phyloP scores from a whole-genome alignment of 2,888 invertebrate genomes.

The Drosophila robusta region DNA sequence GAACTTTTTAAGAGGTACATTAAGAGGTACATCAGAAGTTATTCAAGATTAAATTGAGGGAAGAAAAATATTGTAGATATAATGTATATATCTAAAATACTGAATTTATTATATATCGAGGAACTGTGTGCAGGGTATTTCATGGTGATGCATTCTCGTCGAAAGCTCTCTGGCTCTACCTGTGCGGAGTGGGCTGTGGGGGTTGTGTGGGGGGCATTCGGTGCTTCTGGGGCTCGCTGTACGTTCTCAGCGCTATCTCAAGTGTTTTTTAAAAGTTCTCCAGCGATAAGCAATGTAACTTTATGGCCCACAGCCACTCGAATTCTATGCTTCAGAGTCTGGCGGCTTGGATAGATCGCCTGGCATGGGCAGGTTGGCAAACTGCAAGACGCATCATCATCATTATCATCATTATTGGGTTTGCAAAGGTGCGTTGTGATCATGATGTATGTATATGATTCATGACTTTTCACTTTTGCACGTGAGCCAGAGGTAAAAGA shows the following conservation, averaged over 20 bases:
- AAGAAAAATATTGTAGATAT: too few relatives aligned
- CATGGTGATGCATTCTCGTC: background rate
- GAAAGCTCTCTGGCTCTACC: conserved; percentile 16
- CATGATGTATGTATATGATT: conserved; percentile 72
- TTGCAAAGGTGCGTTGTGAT: conserved; percentile 65
- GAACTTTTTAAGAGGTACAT: too few relatives aligned
- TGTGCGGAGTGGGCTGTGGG: conserved; percentile 5
- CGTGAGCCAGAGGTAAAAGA: conserved; percentile 39
- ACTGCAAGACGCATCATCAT: conserved; percentile 29
- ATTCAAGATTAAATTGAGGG: too few relatives aligned
- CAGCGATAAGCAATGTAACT: conserved; percentile 78
- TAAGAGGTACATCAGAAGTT: too few relatives aligned
- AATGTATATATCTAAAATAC: too few relatives aligned
- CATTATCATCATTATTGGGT: conserved; percentile 47
- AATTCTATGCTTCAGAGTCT: conserved; percentile 48
- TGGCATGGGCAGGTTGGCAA: conserved; percentile 25
- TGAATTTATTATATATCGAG: too few relatives aligned
- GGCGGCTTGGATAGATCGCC: conserved; percentile 17
- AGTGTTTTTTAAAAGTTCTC: conserved; percentile 79
- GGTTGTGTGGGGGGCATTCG: background rate
- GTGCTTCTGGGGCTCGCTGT: conserved; percentile 35
- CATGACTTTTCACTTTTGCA: conserved; percentile 80
- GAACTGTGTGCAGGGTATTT: background rate
- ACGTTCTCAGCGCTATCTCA: conserved; percentile 73
- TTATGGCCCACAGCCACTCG: conserved; percentile 72